Evolutionary conservation across 2,797 vertebrate species (phyloP).

Genomic region (Pangasius krempfi): DNA sequence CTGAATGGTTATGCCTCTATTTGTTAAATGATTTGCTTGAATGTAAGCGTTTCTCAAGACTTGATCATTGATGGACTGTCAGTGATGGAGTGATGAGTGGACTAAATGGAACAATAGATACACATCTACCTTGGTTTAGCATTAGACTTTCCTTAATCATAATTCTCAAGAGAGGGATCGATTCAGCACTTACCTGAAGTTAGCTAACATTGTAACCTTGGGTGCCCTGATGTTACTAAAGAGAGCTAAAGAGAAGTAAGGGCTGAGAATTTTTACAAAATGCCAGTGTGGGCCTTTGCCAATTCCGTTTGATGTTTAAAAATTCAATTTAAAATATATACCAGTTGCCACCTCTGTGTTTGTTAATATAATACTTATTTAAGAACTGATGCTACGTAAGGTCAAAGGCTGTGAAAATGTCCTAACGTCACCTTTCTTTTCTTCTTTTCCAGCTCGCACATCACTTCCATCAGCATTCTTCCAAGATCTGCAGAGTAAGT

Average conservation of each 20-base stretch:
- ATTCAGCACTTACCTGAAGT: neutral
- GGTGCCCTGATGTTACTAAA: neutral
- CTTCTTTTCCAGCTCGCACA: conserved; percentile 79
- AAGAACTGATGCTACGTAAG: neutral
- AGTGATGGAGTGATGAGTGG: neutral
- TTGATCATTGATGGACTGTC: neutral
- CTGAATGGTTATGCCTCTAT: neutral
- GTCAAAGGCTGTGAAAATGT: conserved; percentile 43
- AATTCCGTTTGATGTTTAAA: neutral
- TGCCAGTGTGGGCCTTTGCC: neutral
- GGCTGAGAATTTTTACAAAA: neutral
- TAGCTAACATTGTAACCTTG: neutral
- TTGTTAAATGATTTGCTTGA: neutral
- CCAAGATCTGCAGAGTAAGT: conserved; percentile 95
- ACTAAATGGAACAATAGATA: neutral
- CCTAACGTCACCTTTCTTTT: conserved; percentile 58
- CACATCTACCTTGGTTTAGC: neutral
- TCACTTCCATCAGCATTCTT: conserved; percentile 87
- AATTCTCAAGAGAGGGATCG: neutral
- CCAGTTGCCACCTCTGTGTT: neutral
- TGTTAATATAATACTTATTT: neutral
- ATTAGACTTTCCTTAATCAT: neutral
- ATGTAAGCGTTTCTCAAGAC: neutral
- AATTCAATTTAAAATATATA: neutral
- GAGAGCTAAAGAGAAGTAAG: neutral